Evolutionary conservation across 2,797 vertebrate genomes (phyloP), one percentile per base, ranked within the genome.

Genomic region (Heterohyrax brucei): DNA sequence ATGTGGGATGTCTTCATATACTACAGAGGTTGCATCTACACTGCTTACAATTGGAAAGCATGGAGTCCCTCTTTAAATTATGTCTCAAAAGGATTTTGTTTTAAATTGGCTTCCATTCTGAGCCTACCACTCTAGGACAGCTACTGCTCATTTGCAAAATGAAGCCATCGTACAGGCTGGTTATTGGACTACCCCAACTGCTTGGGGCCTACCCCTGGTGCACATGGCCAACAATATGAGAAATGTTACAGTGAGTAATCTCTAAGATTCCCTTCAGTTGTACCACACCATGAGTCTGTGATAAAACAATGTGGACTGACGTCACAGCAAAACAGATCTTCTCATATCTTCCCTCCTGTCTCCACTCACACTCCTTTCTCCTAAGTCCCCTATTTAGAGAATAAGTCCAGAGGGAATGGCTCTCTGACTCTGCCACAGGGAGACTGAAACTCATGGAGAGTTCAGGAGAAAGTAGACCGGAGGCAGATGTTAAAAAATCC

Each of bases 191-290:
- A 44, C n/a, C 30, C 56, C 48, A 8, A 53, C 4, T 22, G 46
- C 61, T 24, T 8, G 3, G 19, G 7, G 8, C 62, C 9, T 53
- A 1, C 21, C 7, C 50, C 14, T 48, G 48, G 24, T 21, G 14
- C 33, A 8, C 4, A 0, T 3, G 19, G 62, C 26, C 56, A 66
- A 5, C 30, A 46, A 33, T 0, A 0, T 1, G 1, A 72, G 14
- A 39, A 73, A 19, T 30, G 2, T 33, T 3, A 33, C 44, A 6
- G 59, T 48, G 7, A 16, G 0, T 12, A 28, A 21, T 26, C 21
- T 75, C 7, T 0, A 66, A 53, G 59, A 24, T 64, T 33, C 39
- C 39, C 53, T 1, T 0, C 6, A 89, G 30, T 59, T 16, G 6
- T 22, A 6, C 68, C 3, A 14, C 10, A 28, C 7, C 8, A 0